Evolutionary conservation across 2,797 vertebrate species (phyloP), one percentile per base, ranked within the genome.

Genomic region (Kryptolebias ocellatus): DNA sequence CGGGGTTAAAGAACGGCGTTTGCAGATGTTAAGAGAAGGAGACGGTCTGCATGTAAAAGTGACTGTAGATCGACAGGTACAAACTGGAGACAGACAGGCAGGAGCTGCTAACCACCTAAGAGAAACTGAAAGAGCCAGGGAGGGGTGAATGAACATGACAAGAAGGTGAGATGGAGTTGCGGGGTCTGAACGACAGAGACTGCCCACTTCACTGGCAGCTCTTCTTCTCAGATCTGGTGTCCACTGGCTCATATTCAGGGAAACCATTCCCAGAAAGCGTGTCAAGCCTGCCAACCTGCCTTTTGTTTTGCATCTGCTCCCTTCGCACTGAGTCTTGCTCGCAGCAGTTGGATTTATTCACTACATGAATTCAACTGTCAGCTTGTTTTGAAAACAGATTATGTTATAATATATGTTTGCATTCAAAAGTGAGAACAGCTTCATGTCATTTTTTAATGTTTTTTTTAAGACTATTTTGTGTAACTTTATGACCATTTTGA

Each of bases 161-260:
- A 67, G 66, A 17, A 50, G 47, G 59, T 70, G 50, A 69, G 66
- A 68, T 34, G 5, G 56, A 64, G 49, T 65, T 42, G 52, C 44
- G 39, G 55, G 60, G 54, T 67, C 72, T 54, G 4, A 74, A 74
- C 67, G 51, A 61, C 56, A 60, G 50, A 4, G 24, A 65, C 57
- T 72, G 67, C 60, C 62, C 57, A 66, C 63, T 74, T 82, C 76
- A 67, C 74, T 86, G 82, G 87, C 78, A 81, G 17, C 59, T 80
- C 74, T 44, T 55, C 72, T 58, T 54, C 37, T 79, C 59, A 80
- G 72, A 76, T 82, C 72, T 74, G 47, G 64, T 45, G 15, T 81
- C 74, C 60, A 47, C 46, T 85, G 85, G 88, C 81, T 78, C 71
- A 31, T 59, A 63, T 63, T 72, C 37, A 29, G 34, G 68, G 46